Evolutionary conservation across 2,888 invertebrate species (phyloP).

Genomic region (Heliconius aoede): DNA sequence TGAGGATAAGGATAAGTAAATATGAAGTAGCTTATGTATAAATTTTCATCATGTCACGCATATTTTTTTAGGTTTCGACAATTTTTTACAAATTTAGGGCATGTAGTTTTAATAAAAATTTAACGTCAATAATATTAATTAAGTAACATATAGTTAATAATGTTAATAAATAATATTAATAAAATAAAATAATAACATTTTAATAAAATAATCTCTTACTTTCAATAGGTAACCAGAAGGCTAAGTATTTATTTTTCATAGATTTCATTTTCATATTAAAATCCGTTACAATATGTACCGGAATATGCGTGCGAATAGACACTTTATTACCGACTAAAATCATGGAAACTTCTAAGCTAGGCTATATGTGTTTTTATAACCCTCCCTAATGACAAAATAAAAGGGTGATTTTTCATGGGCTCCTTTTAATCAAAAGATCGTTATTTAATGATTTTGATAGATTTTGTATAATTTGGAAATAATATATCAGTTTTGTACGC

Average conservation of each 20-base stretch:
- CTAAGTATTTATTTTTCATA: conserved; percentile 31
- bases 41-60: no score
- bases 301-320: conserved; percentile 1
- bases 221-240: conserved; percentile 62
- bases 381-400: conserved; percentile 1
- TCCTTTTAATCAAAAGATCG: not conserved
- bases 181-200: not conserved
- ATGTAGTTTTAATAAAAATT: no score
- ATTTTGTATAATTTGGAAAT: no score
- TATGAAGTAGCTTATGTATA: no score
- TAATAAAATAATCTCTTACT: conserved; percentile 47
- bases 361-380: not conserved
- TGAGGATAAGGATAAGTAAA: no score
- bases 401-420: not conserved
- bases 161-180: no score
- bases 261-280: conserved; percentile 28
- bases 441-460: not conserved
- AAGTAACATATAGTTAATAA: no score
- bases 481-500: no score
- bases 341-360: conserved; percentile 10
- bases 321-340: conserved; percentile 19
- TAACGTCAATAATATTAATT: no score
- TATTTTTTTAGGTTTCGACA: no score
- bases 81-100: no score
- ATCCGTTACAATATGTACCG: not conserved